phyloP scores from a whole-genome alignment of 2,888 invertebrate species.

The Oeneis ivallda region DNA sequence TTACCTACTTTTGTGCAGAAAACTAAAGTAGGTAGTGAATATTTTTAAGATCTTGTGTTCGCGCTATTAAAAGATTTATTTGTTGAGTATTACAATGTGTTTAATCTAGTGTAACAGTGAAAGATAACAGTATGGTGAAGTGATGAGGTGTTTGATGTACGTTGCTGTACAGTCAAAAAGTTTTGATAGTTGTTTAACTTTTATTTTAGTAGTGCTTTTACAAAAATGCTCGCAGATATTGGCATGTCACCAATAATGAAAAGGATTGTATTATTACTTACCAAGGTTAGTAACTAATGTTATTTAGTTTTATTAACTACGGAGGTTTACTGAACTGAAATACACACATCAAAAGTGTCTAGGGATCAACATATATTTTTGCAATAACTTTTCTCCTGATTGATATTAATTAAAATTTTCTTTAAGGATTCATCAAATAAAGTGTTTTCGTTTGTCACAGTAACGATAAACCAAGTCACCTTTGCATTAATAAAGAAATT shows the following conservation, averaged over 20 bases:
- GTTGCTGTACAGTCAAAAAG: conserved; percentile 58
- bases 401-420: too few species aligned
- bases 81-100: not conserved
- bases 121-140: conserved; percentile 37
- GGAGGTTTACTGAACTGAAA: not conserved
- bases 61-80: not conserved
- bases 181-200: conserved; percentile 59
- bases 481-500: too few species aligned
- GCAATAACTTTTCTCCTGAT: too few species aligned
- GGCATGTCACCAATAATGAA: conserved; percentile 32
- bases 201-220: conserved; percentile 48
- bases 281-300: conserved; percentile 41
- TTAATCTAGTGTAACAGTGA: not conserved
- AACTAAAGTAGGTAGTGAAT: not conserved
- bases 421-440: too few species aligned
- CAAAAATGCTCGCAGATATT: conserved; percentile 41
- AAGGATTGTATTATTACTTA: conserved; percentile 26
- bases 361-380: too few species aligned
- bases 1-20: not conserved
- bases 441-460: too few species aligned
- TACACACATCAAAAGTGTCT: too few species aligned
- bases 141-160: conserved; percentile 50
- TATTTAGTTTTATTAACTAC: not conserved
- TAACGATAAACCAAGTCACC: too few species aligned
- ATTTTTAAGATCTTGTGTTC: not conserved